Evolutionary conservation across 1,140 invertebrate species (phyloP).

Genomic region (Amphibalanus amphitrite): DNA sequence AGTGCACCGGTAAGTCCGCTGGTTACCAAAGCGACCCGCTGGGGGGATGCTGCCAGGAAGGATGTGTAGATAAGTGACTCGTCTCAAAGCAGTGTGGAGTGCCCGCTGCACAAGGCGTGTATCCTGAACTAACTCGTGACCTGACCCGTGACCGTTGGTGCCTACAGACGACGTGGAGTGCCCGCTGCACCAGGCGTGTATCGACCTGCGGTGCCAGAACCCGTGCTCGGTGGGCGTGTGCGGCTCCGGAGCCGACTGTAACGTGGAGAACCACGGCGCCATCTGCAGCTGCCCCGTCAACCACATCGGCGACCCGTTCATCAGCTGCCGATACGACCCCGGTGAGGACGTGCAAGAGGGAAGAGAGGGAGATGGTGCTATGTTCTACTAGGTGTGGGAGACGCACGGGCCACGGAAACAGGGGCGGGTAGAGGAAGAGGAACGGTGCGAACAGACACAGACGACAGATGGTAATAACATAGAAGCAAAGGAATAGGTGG

Average conservation of each 20-base stretch:
- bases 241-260: constrained; percentile 53
- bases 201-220: constrained; percentile 67
- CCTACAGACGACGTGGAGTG: constrained; percentile 40
- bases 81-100: no score
- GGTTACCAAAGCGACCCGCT: no score
- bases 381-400: no score
- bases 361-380: no score
- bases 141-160: no score
- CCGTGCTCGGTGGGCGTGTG: constrained; percentile 49
- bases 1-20: constrained; percentile 15
- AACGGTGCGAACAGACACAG: background rate
- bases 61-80: no score
- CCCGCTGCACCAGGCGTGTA: constrained; percentile 52
- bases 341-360: no score
- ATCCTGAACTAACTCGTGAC: no score
- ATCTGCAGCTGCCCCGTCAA: constrained; percentile 52
- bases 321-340: constrained; percentile 13
- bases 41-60: no score
- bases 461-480: background rate
- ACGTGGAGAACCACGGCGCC: constrained; percentile 52
- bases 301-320: constrained; percentile 56
- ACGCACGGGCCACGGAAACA: no score
- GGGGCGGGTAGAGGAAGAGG: background rate
- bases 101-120: no score
- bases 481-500: background rate